A percentile compares a stretch with the other conserved stretches of the same genome.
These are phyloP conservation scores for Pseudopipra pipra DNA, from an alignment of 2,113 vertebrate species.

Conservation along the genomic window DNA sequence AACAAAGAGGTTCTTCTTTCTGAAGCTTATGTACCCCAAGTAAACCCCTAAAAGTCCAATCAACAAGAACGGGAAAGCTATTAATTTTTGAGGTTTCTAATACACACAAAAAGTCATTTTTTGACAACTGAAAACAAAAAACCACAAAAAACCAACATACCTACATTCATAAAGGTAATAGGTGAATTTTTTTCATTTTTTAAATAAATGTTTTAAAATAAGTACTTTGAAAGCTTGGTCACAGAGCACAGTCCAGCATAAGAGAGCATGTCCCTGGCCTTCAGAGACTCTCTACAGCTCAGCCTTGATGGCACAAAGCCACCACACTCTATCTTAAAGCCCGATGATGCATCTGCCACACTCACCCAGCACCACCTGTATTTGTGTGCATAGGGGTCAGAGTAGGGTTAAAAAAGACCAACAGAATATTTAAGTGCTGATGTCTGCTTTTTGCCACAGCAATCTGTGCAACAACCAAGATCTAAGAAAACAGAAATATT, in stretches of 20 bases:
- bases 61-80: neutral
- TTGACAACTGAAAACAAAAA: neutral
- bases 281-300: neutral
- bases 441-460: neutral
- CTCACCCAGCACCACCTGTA: rapidly evolving
- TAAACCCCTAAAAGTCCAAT: neutral
- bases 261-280: neutral
- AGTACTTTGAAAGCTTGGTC: neutral
- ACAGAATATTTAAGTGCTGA: neutral
- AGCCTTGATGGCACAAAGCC: neutral
- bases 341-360: neutral
- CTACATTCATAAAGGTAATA: neutral
- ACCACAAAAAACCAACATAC: neutral
- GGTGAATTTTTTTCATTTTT: neutral
- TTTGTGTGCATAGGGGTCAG: rapidly evolving
- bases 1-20: neutral
- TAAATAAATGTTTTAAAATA: neutral
- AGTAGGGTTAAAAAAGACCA: neutral
- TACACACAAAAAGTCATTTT: neutral
- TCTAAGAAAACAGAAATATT: neutral
- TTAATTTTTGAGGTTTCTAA: neutral
- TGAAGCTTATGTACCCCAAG: neutral
- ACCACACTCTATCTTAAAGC: neutral
- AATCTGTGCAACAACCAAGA: neutral
- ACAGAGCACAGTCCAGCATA: rapidly evolving